Evolutionary conservation across 2,888 invertebrate genomes (phyloP), one percentile per base, ranked within the genome.

Genomic region (Zhuqinia jingwanae): DNA sequence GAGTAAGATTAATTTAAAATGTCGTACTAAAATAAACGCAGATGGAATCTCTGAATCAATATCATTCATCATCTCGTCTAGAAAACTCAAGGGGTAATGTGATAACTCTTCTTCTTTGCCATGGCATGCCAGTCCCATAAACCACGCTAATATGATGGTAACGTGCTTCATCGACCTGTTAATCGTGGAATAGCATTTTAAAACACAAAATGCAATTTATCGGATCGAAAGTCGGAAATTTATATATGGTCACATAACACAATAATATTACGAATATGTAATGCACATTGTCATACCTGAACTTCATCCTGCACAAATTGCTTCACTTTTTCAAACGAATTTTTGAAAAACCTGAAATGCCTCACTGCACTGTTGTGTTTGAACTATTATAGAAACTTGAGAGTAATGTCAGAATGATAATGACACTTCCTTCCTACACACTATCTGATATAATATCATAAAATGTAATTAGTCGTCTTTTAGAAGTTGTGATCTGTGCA

Each of bases 31-130:
- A 17, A 79, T 11, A 20, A 63, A 80, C 22, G 47, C 30, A 15
- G 50, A 0, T 20, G 85, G 75, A 22, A 85, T 25, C 15, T 56
- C 73, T 2, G 20, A 10, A 2, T 79, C 75, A n/a, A 85, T 22
- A 20, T 85, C 79, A 42, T 50, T 79, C 75, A 27, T 50, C 22
- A 85, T 79, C 10, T 79, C 75, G 13, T 56, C 73, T 17, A 85
- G 36, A 42, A 15, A 56, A 36, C 27, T 50, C 17, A 50, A 73
- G 17, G 73, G 73, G 25, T 50, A 50, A n/a, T 1, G 27, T 27
- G 11, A 17, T 30, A 50, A 6, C 27, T 73, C 73, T 1, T 22
- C 70, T n/a, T 50, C 20, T 47, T 53, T 1, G 27, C 53, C 76
- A 68, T n/a, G 22, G 42, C 45, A 13, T 50, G 11, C 25, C 15